Evolutionary conservation across 2,888 invertebrate species (phyloP).

Genomic region (Incurvaria masculella): DNA sequence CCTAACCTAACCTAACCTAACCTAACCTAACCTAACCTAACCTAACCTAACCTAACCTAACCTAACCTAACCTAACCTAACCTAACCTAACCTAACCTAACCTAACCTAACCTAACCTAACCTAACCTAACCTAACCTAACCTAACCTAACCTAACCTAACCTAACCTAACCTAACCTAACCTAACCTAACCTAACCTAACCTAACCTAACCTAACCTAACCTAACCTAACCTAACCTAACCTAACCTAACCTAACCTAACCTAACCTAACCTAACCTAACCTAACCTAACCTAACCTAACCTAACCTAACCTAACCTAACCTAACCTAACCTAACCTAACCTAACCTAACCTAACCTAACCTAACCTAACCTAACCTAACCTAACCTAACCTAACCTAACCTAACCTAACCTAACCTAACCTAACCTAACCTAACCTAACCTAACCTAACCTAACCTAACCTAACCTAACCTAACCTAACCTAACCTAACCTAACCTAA

Average conservation of each 20-base stretch:
- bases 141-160: no score
- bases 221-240: slow-evolving; percentile 13
- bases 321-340: no score
- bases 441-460: no score
- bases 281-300: slow-evolving; percentile 11
- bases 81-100: slow-evolving; percentile 8
- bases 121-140: background rate
- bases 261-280: slow-evolving; percentile 12
- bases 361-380: no score
- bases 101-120: slow-evolving; percentile 6
- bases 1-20: slow-evolving; percentile 13
- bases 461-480: no score
- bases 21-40: slow-evolving; percentile 5
- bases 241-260: slow-evolving; percentile 12
- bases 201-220: slow-evolving; percentile 12
- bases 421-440: no score
- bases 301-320: slow-evolving; percentile 4
- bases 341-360: no score
- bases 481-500: no score
- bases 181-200: slow-evolving; percentile 12
- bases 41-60: slow-evolving; percentile 5
- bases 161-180: slow-evolving; percentile 1
- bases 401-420: no score
- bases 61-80: slow-evolving; percentile 8
- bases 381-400: no score